Base-by-base conservation (phyloP, 2,888 invertebrate genomes). In the Catocala fraxini region DNA sequence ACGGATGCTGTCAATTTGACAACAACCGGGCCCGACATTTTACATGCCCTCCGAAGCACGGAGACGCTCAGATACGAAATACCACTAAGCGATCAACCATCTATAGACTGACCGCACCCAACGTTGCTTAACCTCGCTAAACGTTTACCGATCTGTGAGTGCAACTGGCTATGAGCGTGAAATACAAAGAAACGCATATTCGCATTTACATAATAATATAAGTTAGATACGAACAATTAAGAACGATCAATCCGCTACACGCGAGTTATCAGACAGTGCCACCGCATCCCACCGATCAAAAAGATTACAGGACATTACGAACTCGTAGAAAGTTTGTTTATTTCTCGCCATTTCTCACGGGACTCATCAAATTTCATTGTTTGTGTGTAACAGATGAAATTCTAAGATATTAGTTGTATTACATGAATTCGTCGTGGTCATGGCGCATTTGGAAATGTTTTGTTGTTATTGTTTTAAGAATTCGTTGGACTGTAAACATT, bases 291-390 rank as follows among this genome's bases (percentile, higher is more conserved):
- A 56, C 59, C 63, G 65, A 74, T 75, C 65, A 56, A 65, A 60
- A 71, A 71, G 78, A 81, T 83, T 82, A 77, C 74, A 63, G 71
- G 77, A 72, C 75, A 73, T 82, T 73, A 77, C 69, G 51, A 63
- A 58, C 65, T 71, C 67, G 58, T 59, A 75, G 77, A 78, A 80
- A 78, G 72, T 71, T 59, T 49, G 69, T 71, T 62, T 69, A 72
- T 80, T 77, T 67, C 63, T 55, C 68, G 64, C 60, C 74, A 77
- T 73, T 78, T 74, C 67, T 68, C 71, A 77, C 73, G 72, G 64
- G 70, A 71, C 70, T 56, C 58, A 66, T 67, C 62, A 63, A 61
- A 73, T 73, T 59, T 65, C 62, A 67, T 69, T 65, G 70, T 70
- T 70, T 72, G 57, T 65, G 59, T 70, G 60, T 68, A 70, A 35